These are phyloP conservation scores for Beris morrisii DNA, from an alignment of 2,888 invertebrate species.

Conservation along the genomic window DNA sequence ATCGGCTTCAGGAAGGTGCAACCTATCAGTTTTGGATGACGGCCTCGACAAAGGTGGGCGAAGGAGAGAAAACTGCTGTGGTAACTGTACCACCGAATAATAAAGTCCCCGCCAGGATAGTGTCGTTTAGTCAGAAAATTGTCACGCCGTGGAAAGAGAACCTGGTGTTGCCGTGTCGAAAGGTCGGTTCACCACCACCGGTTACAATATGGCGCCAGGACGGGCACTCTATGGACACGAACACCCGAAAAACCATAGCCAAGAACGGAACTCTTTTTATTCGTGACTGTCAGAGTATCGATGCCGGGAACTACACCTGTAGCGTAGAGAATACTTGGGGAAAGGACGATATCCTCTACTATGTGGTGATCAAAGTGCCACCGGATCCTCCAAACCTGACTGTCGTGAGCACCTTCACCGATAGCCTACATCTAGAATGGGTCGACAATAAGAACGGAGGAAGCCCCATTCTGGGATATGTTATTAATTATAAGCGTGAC, in stretches of 20 bases:
- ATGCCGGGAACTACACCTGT: slow-evolving; percentile 90
- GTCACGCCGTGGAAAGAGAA: slow-evolving; percentile 87
- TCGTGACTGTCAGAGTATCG: slow-evolving; percentile 73
- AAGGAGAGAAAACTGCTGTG: slow-evolving; percentile 78
- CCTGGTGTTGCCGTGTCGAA: slow-evolving; percentile 77
- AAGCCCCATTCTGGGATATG: slow-evolving; percentile 79
- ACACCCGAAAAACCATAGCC: slow-evolving; percentile 66
- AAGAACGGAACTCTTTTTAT: slow-evolving; percentile 75
- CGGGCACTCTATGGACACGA: slow-evolving; percentile 72
- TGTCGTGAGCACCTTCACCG: slow-evolving; percentile 79
- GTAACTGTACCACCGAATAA: slow-evolving; percentile 75
- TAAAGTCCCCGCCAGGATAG: slow-evolving; percentile 84
- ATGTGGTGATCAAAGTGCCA: slow-evolving; percentile 70
- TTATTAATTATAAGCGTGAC: slow-evolving; percentile 86
- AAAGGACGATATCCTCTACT: slow-evolving; percentile 79
- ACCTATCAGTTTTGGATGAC: slow-evolving; percentile 74
- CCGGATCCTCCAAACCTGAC: slow-evolving; percentile 82
- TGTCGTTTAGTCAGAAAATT: slow-evolving; percentile 80
- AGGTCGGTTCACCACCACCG: slow-evolving; percentile 81
- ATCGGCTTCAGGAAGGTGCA: slow-evolving; percentile 69
- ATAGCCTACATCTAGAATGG: slow-evolving; percentile 81
- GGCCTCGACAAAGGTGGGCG: slow-evolving; percentile 81
- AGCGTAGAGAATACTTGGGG: slow-evolving; percentile 82
- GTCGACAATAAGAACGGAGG: slow-evolving; percentile 79
- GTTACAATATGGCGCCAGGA: slow-evolving; percentile 78